Conservation (phyloP, 2,888 invertebrate genomes). For the Pteria penguin region DNA sequence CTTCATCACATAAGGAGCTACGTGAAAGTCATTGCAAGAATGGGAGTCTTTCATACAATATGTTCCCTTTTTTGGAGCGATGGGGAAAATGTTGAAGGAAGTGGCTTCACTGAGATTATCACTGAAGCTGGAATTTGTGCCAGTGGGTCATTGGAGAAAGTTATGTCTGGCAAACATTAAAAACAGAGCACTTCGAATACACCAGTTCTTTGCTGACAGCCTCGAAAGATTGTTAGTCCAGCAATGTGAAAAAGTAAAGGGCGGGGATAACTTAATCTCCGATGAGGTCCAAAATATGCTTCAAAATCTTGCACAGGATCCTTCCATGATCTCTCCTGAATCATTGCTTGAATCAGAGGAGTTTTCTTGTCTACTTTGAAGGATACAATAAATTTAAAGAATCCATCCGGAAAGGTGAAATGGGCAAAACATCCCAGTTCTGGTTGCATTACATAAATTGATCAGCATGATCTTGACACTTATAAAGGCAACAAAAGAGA, state of each 20-base stretch:
- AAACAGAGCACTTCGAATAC: constrained; percentile 39
- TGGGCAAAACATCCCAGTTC: constrained; percentile 1
- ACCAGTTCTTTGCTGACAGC: constrained; percentile 43
- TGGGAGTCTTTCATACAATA: too few relatives aligned
- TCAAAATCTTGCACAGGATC: too few relatives aligned
- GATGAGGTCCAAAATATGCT: too few relatives aligned
- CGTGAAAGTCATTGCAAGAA: constrained; percentile 19
- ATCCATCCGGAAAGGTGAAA: background rate
- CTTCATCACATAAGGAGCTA: constrained; percentile 30
- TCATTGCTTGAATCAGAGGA: too few relatives aligned
- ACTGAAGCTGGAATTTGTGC: too few relatives aligned
- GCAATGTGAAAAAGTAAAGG: too few relatives aligned
- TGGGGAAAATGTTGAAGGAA: constrained; percentile 35
- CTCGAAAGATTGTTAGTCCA: constrained; percentile 28
- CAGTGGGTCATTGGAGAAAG: too few relatives aligned
- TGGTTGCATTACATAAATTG: background rate
- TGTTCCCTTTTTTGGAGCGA: constrained; percentile 13
- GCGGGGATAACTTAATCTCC: too few relatives aligned
- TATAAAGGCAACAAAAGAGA: constrained; percentile 45
- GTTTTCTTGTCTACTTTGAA: too few relatives aligned
- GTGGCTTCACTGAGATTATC: too few relatives aligned
- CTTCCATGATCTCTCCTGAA: too few relatives aligned
- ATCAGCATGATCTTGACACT: constrained; percentile 32
- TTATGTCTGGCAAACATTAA: constrained; percentile 38
- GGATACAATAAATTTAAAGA: too few relatives aligned